phyloP scores from a whole-genome alignment of 2,888 invertebrate species.

The Sylvicola cinctus region DNA sequence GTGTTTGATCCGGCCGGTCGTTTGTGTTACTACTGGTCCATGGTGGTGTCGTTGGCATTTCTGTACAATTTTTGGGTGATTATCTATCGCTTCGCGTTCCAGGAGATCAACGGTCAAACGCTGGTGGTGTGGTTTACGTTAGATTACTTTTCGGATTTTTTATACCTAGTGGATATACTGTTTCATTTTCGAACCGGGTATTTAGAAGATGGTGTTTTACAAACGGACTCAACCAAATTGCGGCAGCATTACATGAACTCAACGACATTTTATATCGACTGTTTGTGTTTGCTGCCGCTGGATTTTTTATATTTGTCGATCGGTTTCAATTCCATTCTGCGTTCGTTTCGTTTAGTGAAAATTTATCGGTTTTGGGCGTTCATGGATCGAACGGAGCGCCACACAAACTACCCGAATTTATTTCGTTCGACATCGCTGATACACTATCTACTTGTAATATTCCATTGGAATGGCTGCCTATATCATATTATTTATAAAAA shows the following conservation, averaged over 20 bases:
- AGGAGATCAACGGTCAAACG: conserved; percentile 88
- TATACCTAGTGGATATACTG: conserved; percentile 88
- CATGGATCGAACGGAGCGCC: conserved; percentile 93
- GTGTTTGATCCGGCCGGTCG: conserved; percentile 97
- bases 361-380: conserved; percentile 98
- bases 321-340: conserved; percentile 87
- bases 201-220: conserved; percentile 91
- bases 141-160: conserved; percentile 91
- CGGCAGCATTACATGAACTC: conserved; percentile 95
- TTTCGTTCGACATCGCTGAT: conserved; percentile 81
- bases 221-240: conserved; percentile 84
- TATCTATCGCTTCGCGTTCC: conserved; percentile 96
- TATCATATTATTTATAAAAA: conserved; percentile 93
- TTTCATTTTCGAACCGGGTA: conserved; percentile 97
- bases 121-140: conserved; percentile 89
- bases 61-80: conserved; percentile 96
- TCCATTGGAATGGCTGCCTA: conserved; percentile 99
- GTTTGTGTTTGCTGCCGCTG: conserved; percentile 88
- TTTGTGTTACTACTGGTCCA: conserved; percentile 91
- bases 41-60: conserved; percentile 89
- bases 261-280: conserved; percentile 95
- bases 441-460: conserved; percentile 93
- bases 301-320: conserved; percentile 97
- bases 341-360: conserved; percentile 90
- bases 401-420: conserved; percentile 96